Percentiles rank a stretch among this genome's conserved stretches.
phyloP scores from a whole-genome alignment of 2,797 vertebrate species.

The Nothura maculosa region DNA sequence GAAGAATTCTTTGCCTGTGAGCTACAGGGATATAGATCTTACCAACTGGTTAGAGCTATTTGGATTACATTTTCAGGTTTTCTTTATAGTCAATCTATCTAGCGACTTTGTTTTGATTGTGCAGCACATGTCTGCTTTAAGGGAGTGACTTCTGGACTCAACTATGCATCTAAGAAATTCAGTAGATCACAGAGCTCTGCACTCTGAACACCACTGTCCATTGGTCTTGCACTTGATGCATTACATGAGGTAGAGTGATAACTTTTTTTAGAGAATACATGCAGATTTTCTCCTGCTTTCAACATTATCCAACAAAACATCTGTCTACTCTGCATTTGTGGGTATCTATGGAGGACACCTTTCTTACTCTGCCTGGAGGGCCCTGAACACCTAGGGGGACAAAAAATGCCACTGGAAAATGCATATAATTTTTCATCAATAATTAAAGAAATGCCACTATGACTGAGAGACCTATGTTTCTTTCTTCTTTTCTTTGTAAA shows the following conservation, averaged over 20 bases:
- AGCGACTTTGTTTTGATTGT: neutral
- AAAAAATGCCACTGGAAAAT: neutral
- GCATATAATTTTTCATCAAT: neutral
- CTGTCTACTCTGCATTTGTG: neutral
- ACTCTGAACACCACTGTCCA: neutral
- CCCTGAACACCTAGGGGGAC: neutral
- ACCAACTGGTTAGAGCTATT: neutral
- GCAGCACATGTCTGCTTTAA: neutral
- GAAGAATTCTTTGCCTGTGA: neutral
- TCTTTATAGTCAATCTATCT: neutral
- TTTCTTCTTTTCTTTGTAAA: conserved; percentile 46
- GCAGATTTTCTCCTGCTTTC: neutral
- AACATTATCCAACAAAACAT: neutral
- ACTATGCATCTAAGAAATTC: neutral
- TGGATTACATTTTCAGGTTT: neutral
- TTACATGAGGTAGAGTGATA: neutral
- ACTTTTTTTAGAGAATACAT: neutral
- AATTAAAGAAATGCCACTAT: neutral
- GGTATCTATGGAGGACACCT: neutral
- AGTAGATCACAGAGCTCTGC: neutral
- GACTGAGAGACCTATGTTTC: conserved; percentile 9
- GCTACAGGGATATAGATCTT: neutral
- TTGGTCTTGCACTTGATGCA: neutral
- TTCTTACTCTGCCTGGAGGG: neutral
- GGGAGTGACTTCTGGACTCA: neutral